Base-by-base conservation (phyloP, 2,888 invertebrate species). In the Diplazon laetatorius region DNA sequence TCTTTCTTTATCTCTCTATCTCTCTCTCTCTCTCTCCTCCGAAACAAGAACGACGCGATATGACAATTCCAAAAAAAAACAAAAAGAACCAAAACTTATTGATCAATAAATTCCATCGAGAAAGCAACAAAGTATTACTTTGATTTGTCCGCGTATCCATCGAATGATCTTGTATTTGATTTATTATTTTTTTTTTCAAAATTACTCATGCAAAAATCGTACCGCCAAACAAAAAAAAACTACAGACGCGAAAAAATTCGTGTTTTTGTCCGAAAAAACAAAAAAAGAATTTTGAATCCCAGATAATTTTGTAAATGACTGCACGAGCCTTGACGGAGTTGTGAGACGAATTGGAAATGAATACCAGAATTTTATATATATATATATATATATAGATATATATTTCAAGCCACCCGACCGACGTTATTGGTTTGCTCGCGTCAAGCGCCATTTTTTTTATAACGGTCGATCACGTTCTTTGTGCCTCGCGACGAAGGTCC, bases 401-500 rank as follows among this genome's bases (percentile, higher is more conserved):
- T n/a, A n/a, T n/a, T 63, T 65, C 30, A 48, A 4, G 65, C 39
- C 8, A 10, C 10, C 18, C 37, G 44, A 72, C 46, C 57, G 70
- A 52, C 42, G 68, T 14, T 20, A 16, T 50, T 42, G 52, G 39
- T 39, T 22, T 6, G 20, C 16, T 4, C 3, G 1, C 1, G 12
- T 25, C 52, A 9, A 9, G 39, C 25, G 9, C 8, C 22, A 52
- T 65, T 65, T 50, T 35, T n/a, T n/a, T n/a, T n/a, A n/a, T 18
- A 20, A 66, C 52, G n/a, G 1, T 52, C 52, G 52, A 16, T 60
- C n/a, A 35, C 25, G 42, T 35, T 57, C 66, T 42, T 62, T 68
- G 77, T 73, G 69, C 74, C n/a, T 63, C 46, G 70, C 72, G 73
- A 75, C 37, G 63, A 59, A 50, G 52, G 63, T 82, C 78, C 74